Conservation (phyloP, 1,140 invertebrate species). For the Holotrichia oblita region DNA sequence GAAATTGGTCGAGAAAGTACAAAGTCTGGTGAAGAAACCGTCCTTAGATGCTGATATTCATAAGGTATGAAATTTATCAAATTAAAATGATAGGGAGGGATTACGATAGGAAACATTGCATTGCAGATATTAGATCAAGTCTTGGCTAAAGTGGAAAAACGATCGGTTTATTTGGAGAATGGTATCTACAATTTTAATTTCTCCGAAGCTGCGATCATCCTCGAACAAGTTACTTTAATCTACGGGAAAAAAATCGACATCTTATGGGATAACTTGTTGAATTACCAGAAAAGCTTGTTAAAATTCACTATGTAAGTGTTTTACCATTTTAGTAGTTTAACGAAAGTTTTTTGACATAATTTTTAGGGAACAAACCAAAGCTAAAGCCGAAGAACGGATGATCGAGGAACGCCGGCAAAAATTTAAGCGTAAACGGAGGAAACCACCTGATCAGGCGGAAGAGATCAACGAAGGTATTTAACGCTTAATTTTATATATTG, state of each 20-base stretch:
- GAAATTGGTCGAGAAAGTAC: slow-evolving; percentile 14
- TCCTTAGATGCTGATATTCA: slow-evolving; percentile 52
- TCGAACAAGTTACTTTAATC: slow-evolving; percentile 53
- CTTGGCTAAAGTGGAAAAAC: slow-evolving; percentile 46
- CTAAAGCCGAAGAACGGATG: not conserved
- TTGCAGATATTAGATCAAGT: slow-evolving; percentile 54
- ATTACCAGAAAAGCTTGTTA: slow-evolving; percentile 47
- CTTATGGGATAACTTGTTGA: slow-evolving; percentile 53
- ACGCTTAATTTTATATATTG: not conserved
- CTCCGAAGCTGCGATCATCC: slow-evolving; percentile 55
- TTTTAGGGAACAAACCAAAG: slow-evolving; percentile 17
- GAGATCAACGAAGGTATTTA: not conserved
- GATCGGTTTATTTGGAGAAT: slow-evolving; percentile 51
- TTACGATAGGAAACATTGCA: not conserved
- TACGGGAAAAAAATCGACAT: slow-evolving; percentile 59
- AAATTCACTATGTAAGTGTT: not conserved
- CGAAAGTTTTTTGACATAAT: not conserved
- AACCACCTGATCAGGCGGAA: not conserved
- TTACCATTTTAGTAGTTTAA: not conserved
- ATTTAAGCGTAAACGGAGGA: slow-evolving; percentile 16
- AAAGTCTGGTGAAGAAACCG: slow-evolving; percentile 51
- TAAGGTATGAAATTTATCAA: slow-evolving; percentile 47
- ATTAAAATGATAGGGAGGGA: too few species aligned
- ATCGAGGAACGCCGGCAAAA: not conserved
- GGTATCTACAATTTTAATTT: slow-evolving; percentile 58